Percentiles rank a stretch among this genome's conserved stretches.
phyloP scores from a whole-genome alignment of 2,113 vertebrate genomes.

The Salvator merianae region DNA sequence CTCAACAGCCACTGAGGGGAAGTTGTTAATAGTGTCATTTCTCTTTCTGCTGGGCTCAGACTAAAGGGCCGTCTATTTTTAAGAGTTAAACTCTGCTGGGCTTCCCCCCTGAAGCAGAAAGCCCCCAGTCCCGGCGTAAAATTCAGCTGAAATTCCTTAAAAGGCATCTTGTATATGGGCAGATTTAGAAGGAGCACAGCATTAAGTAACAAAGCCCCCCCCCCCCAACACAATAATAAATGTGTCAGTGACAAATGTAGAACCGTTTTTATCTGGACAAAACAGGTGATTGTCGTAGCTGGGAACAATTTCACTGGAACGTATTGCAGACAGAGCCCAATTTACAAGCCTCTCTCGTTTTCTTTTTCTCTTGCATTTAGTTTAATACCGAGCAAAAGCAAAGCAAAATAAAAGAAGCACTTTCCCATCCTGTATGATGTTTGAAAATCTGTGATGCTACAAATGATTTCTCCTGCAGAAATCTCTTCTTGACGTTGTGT shows the following conservation, averaged over 20 bases:
- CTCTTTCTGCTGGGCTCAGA: too few relatives aligned
- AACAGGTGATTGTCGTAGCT: neutral
- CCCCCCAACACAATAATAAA: too few relatives aligned
- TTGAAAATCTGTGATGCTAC: conserved; percentile 6
- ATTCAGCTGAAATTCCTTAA: neutral
- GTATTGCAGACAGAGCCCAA: neutral
- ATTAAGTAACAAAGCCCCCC: neutral
- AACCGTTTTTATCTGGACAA: neutral
- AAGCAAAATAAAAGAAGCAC: neutral
- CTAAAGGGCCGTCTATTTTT: too few relatives aligned
- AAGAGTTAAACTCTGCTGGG: too few relatives aligned
- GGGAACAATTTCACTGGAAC: neutral
- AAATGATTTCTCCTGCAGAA: conserved; percentile 16
- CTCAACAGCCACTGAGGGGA: too few relatives aligned
- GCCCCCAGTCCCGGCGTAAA: too few relatives aligned
- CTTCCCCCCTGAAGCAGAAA: too few relatives aligned
- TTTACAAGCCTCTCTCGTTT: neutral
- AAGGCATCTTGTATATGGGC: neutral
- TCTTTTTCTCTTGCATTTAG: conserved; percentile 14
- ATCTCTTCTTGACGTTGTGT: conserved; percentile 29
- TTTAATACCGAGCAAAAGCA: neutral
- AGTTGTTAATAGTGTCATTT: too few relatives aligned
- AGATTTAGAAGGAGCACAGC: neutral
- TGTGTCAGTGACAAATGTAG: neutral
- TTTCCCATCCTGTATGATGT: neutral